phyloP scores from a whole-genome alignment of 2,888 invertebrate species.

The Athrips mouffetella region DNA sequence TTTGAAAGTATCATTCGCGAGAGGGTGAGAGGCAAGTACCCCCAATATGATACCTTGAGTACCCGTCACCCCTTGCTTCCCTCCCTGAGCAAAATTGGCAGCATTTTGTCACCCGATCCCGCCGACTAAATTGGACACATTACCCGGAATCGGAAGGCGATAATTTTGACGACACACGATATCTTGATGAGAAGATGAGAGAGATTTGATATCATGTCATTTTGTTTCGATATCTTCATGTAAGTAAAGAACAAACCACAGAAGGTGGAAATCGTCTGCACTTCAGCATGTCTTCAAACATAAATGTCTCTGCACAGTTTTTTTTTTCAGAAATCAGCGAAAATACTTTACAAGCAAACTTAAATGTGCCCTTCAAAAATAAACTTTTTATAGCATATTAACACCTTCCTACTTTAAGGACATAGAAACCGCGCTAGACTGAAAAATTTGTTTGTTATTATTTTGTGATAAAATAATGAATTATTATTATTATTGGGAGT shows the following conservation, averaged over 20 bases:
- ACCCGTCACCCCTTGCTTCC: background rate
- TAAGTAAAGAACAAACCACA: background rate
- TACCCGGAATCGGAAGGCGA: constrained; percentile 5
- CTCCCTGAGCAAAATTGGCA: constrained; percentile 19
- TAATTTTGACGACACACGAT: constrained; percentile 11
- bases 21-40: background rate
- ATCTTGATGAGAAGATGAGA: constrained; percentile 12
- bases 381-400: too few relatives aligned
- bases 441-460: too few relatives aligned
- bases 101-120: constrained; percentile 23
- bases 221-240: background rate
- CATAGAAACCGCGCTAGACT: too few relatives aligned
- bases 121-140: constrained; percentile 11
- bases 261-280: background rate
- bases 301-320: too few relatives aligned
- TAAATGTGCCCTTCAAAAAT: too few relatives aligned
- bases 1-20: too few relatives aligned
- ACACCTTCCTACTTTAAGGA: too few relatives aligned
- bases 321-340: too few relatives aligned
- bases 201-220: constrained; percentile 2
- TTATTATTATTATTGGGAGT: too few relatives aligned
- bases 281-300: too few relatives aligned
- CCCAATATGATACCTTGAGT: background rate
- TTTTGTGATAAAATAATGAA: too few relatives aligned
- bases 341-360: too few relatives aligned